Evolutionary conservation across 2,113 vertebrate genomes (phyloP).

Genomic region (Dryoscopus gambensis): DNA sequence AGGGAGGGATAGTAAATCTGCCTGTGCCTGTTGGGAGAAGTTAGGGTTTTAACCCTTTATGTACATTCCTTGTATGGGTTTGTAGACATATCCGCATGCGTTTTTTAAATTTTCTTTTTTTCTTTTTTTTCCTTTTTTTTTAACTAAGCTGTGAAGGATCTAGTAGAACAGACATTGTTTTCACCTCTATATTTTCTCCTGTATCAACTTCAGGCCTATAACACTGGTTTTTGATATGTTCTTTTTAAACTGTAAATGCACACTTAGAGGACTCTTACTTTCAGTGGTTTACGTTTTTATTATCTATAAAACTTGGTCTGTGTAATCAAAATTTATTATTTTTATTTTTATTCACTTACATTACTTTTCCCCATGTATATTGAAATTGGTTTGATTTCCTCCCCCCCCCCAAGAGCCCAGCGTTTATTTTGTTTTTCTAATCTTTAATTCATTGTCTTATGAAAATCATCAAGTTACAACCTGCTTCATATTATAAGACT

Average conservation of each 20-base stretch:
- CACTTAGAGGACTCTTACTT: not conserved
- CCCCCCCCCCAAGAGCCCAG: not conserved
- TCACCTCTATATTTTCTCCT: not conserved
- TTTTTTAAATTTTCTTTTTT: not conserved
- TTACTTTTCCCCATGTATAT: not conserved
- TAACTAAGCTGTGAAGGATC: not conserved
- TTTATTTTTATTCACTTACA: not conserved
- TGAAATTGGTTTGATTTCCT: not conserved
- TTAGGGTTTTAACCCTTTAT: not conserved
- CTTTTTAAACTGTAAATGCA: not conserved
- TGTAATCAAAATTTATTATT: not conserved
- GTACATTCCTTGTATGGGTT: fast-evolving
- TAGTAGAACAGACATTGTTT: not conserved
- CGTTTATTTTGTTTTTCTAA: not conserved
- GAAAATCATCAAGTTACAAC: conserved; percentile 1
- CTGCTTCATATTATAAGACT: not conserved
- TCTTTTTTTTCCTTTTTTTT: not conserved
- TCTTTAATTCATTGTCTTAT: not conserved
- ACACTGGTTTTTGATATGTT: not conserved
- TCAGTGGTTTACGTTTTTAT: not conserved
- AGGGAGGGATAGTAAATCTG: not conserved
- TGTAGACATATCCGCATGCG: not conserved
- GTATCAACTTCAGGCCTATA: not conserved
- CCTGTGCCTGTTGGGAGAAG: not conserved
- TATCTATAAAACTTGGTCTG: not conserved